Conservation (phyloP, 2,113 vertebrate species). For the Salvelinus namaycush region DNA sequence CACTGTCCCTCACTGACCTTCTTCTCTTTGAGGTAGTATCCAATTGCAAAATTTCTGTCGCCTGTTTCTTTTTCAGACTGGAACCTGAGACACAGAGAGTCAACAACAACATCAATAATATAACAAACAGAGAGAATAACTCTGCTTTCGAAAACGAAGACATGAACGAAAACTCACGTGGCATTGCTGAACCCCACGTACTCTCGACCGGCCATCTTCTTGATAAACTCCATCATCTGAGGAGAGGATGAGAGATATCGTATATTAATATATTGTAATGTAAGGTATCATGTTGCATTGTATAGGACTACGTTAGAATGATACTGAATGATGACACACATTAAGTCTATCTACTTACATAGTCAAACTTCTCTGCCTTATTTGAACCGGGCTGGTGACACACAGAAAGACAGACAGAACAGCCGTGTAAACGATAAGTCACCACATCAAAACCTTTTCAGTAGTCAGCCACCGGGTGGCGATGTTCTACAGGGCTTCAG, state of each 20-base stretch:
- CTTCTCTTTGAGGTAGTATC: constrained; percentile 88
- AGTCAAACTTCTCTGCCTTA: constrained; percentile 89
- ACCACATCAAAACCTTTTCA: too few species aligned
- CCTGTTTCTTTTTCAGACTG: constrained; percentile 90
- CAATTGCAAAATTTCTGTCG: constrained; percentile 85
- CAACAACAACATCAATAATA: constrained; percentile 57
- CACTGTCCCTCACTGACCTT: constrained; percentile 70
- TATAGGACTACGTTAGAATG: neutral
- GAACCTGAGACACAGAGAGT: constrained; percentile 74
- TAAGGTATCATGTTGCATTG: neutral
- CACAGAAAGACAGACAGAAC: constrained; percentile 20
- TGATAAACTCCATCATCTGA: constrained; percentile 83
- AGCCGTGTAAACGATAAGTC: neutral
- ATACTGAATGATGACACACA: neutral
- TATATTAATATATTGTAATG: neutral
- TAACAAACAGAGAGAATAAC: constrained; percentile 10
- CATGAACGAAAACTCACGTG: constrained; percentile 69
- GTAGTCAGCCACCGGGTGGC: too few species aligned
- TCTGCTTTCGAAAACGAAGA: neutral
- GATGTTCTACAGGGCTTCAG: too few species aligned
- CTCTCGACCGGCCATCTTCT: constrained; percentile 82
- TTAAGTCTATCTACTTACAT: constrained; percentile 72
- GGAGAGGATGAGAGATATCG: neutral
- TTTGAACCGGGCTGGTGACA: constrained; percentile 78
- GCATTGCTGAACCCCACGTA: constrained; percentile 87